Evolutionary conservation across 2,113 vertebrate species (phyloP), one percentile per base, ranked within the genome.

Genomic region (Ictalurus punctatus): DNA sequence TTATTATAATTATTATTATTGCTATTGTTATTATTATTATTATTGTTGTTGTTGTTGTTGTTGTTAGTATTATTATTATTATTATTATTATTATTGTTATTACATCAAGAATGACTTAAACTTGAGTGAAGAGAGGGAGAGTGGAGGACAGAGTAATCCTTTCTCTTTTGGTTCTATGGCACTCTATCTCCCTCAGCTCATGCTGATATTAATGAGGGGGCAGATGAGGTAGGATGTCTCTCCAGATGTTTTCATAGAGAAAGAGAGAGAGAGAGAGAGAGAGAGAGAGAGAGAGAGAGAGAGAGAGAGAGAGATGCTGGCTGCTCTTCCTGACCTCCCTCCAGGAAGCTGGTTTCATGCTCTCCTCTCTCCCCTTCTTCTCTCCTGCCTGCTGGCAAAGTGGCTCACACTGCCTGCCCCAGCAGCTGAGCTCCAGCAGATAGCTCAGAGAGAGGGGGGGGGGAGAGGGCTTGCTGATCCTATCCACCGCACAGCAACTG

Each of bases 331-430:
- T 92, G 91, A 92, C 91, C 91, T 90, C 88, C 78, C 90, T 92
- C 86, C 91, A 90, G 91, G 86, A 90, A 87, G 61, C 88, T 92
- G 88, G 86, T 92, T 86, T 88, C 84, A 90, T 90, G 83, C 85
- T 88, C 80, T 90, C 83, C 82, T 82, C 88, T 76, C 87, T 79
- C 83, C 23, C 27, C 82, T 76, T 71, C 87, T 88, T 86, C 87
- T 90, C 85, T 89, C 87, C 88, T 85, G 89, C 87, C 88, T 89
- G 90, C 88, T 90, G 91, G 87, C 84, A 86, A 73, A 86, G 82
- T 58, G 52, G 78, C 83, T 89, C 88, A 78, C 83, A 79, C 37
- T 86, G 86, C 82, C 85, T 84, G 82, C 90, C 85, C 88, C 79
- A 63, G 88, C 88, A 91, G 90, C 88, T 85, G 86, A 89, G 90